Conservation (phyloP, 2,113 vertebrate species). For the Setophaga kirtlandii region DNA sequence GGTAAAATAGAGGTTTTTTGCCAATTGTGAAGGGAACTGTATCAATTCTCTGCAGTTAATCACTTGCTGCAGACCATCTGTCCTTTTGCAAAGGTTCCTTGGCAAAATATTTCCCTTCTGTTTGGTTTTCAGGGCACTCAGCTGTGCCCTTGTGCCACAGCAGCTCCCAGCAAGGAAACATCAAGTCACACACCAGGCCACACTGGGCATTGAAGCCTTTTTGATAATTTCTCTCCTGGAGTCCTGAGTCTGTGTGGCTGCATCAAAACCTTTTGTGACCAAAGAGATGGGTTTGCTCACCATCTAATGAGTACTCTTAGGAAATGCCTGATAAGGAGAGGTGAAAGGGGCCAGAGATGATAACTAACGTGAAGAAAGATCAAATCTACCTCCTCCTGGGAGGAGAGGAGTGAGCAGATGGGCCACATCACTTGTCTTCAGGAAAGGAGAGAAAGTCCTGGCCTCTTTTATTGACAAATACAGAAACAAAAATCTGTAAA, state of each 20-base stretch:
- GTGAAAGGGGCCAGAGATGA: neutral
- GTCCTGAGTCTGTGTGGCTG: neutral
- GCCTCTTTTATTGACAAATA: neutral
- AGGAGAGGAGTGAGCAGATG: neutral
- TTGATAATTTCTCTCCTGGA: neutral
- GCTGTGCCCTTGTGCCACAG: neutral
- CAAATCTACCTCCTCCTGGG: neutral
- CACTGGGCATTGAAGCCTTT: neutral
- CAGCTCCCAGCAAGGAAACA: neutral
- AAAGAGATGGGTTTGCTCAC: neutral
- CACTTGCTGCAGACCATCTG: slow-evolving; percentile 1
- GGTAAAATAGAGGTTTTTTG: neutral
- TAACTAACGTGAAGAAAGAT: accelerated
- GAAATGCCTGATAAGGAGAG: neutral
- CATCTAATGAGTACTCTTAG: neutral
- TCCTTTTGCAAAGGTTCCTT: neutral
- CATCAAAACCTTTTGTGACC: neutral
- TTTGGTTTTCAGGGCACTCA: neutral
- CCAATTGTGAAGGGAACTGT: neutral
- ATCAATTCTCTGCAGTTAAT: neutral
- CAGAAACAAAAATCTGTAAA: neutral
- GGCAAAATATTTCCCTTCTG: neutral
- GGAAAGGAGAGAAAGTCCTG: neutral
- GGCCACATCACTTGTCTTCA: accelerated
- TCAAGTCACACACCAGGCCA: neutral